phyloP scores from a whole-genome alignment of 2,113 vertebrate species.

The Thamnaconus septentrionalis region DNA sequence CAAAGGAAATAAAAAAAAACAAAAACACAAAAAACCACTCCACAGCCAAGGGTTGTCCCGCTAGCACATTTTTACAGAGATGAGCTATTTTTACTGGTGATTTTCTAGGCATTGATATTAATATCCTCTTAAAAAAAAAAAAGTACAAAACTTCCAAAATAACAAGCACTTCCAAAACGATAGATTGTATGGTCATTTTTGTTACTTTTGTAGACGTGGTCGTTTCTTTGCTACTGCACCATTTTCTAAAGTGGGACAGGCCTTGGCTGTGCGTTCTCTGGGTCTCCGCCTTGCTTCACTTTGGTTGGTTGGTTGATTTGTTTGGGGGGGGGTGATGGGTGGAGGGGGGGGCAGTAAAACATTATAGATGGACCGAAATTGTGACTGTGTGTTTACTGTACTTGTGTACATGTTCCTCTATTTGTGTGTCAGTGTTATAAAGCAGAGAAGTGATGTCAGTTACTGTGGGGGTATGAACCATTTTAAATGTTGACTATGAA shows the following conservation, averaged over 20 bases:
- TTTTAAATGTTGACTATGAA: conserved; percentile 82
- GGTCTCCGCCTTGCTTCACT: conserved; percentile 40
- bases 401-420: conserved; percentile 76
- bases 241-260: conserved; percentile 78
- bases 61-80: conserved; percentile 81
- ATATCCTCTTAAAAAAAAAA: conserved; percentile 65
- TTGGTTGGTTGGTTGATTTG: conserved; percentile 7
- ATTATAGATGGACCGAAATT: conserved; percentile 73
- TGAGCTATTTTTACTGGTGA: conserved; percentile 83
- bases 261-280: conserved; percentile 75
- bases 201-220: conserved; percentile 77
- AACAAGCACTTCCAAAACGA: conserved; percentile 76
- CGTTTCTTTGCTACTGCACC: conserved; percentile 73
- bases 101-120: conserved; percentile 77
- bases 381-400: conserved; percentile 80
- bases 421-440: conserved; percentile 80
- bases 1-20: conserved; percentile 27
- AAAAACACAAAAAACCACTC: conserved; percentile 1
- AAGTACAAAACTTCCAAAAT: conserved; percentile 72
- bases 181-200: conserved; percentile 74
- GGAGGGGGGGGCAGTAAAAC: conserved; percentile 55
- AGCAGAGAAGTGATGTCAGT: conserved; percentile 77
- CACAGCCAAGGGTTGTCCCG: conserved; percentile 80
- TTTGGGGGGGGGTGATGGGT: no score
- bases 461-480: conserved; percentile 77